Conservation (phyloP, 2,797 vertebrate species). For the Morus bassanus region DNA sequence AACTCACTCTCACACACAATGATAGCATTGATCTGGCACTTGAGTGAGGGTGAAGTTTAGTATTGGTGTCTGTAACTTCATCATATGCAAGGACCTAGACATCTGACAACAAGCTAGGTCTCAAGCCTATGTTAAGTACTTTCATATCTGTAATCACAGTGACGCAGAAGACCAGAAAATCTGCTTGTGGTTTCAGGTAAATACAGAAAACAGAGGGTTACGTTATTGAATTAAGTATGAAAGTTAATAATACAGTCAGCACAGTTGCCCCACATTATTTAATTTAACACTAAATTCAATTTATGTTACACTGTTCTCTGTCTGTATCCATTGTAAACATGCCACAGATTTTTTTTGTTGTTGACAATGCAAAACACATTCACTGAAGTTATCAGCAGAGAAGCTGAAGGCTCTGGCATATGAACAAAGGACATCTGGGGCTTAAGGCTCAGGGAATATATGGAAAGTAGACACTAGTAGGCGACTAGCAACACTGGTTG, state of each 20-base stretch:
- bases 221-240: slow-evolving; percentile 31
- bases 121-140: neutral
- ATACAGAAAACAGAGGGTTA: neutral
- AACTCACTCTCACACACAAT: neutral
- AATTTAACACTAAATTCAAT: slow-evolving; percentile 56
- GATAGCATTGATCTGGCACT: neutral
- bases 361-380: slow-evolving; percentile 10
- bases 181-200: slow-evolving; percentile 7
- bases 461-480: neutral
- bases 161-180: neutral
- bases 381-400: slow-evolving; percentile 10
- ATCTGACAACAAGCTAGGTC: neutral
- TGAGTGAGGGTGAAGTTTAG: neutral
- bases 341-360: neutral
- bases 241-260: slow-evolving; percentile 43
- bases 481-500: neutral
- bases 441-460: neutral
- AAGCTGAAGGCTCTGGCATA: slow-evolving; percentile 4
- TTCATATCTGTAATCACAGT: neutral
- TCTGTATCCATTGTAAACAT: slow-evolving; percentile 12
- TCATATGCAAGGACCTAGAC: neutral
- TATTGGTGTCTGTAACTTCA: neutral
- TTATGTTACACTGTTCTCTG: slow-evolving; percentile 7
- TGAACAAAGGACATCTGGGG: neutral
- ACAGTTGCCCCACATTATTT: neutral